A percentile compares a stretch with the other conserved stretches of the same genome.
phyloP scores from a whole-genome alignment of 2,113 vertebrate genomes.

The Myotis lucifugus region DNA sequence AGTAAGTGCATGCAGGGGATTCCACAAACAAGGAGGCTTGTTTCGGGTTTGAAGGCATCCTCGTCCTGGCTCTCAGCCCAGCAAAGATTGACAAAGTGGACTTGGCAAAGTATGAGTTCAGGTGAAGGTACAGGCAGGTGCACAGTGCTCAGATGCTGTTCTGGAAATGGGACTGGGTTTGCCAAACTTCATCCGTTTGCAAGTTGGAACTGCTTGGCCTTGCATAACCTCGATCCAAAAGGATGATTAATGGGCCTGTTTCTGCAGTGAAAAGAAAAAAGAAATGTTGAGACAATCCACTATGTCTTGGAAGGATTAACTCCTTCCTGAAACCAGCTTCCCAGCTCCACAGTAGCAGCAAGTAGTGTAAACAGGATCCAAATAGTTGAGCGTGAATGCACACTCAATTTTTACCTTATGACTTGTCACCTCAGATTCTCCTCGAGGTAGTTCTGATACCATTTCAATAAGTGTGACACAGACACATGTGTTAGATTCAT shows the following conservation, averaged over 20 bases:
- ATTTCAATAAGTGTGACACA: background rate
- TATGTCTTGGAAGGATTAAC: slow-evolving; percentile 43
- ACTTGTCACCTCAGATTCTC: slow-evolving; percentile 13
- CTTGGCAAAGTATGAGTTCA: background rate
- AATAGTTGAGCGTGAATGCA: background rate
- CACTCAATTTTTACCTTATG: background rate
- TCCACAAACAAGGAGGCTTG: background rate
- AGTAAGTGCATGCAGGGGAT: background rate
- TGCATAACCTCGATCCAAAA: slow-evolving; percentile 51
- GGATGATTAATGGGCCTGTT: slow-evolving; percentile 49
- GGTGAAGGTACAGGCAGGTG: background rate
- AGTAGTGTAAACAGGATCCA: background rate
- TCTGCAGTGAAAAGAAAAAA: background rate
- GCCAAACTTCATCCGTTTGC: slow-evolving; percentile 17
- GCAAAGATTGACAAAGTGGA: background rate
- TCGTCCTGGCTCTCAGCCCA: background rate
- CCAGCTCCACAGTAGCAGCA: background rate
- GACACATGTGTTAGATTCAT: background rate
- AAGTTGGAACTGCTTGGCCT: slow-evolving; percentile 41
- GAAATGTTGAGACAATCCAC: slow-evolving; percentile 5
- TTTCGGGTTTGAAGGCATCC: background rate
- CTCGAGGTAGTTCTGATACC: background rate
- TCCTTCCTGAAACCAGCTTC: background rate
- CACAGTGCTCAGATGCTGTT: background rate
- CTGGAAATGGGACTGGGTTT: slow-evolving; percentile 10